Conservation (phyloP, 2,888 invertebrate species). For the Cactoblastis cactorum region DNA sequence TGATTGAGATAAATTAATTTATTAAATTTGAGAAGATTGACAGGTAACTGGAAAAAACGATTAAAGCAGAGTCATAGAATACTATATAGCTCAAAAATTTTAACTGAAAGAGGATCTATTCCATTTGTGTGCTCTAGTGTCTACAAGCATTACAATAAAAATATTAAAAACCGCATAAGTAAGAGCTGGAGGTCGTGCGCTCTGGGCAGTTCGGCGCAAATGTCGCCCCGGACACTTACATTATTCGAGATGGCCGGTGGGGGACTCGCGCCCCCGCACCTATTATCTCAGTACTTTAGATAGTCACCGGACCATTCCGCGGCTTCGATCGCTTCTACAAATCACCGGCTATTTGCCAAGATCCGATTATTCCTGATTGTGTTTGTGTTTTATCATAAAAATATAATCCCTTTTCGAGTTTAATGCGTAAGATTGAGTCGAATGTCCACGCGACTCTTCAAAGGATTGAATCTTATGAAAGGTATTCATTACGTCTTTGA, state of each 20-base stretch:
- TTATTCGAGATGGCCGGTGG: slow-evolving; percentile 61
- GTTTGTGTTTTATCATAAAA: slow-evolving; percentile 71
- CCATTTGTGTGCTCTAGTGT: slow-evolving; percentile 43
- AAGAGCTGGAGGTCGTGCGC: slow-evolving; percentile 76
- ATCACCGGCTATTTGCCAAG: slow-evolving; percentile 73
- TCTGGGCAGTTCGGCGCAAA: slow-evolving; percentile 79
- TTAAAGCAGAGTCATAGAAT: too few species aligned
- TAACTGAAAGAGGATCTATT: slow-evolving; percentile 29
- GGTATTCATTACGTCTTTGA: slow-evolving; percentile 51
- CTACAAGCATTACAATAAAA: slow-evolving; percentile 82
- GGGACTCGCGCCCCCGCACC: slow-evolving; percentile 50
- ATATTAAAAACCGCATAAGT: slow-evolving; percentile 80
- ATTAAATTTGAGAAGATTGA: too few species aligned
- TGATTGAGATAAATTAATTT: too few species aligned
- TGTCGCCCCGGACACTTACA: slow-evolving; percentile 78
- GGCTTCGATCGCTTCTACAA: slow-evolving; percentile 66
- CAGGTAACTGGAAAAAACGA: too few species aligned
- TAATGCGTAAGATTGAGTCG: slow-evolving; percentile 41
- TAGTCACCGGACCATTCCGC: slow-evolving; percentile 68
- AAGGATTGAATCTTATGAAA: slow-evolving; percentile 67
- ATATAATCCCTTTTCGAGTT: slow-evolving; percentile 59
- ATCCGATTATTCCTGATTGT: slow-evolving; percentile 78
- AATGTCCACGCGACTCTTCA: slow-evolving; percentile 41
- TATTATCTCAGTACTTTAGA: slow-evolving; percentile 79
- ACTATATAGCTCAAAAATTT: neutral